Percentiles rank a stretch among this genome's conserved stretches.
These are phyloP conservation scores for Tenodera sinensis DNA, from an alignment of 2,888 invertebrate species.

Conservation along the genomic window DNA sequence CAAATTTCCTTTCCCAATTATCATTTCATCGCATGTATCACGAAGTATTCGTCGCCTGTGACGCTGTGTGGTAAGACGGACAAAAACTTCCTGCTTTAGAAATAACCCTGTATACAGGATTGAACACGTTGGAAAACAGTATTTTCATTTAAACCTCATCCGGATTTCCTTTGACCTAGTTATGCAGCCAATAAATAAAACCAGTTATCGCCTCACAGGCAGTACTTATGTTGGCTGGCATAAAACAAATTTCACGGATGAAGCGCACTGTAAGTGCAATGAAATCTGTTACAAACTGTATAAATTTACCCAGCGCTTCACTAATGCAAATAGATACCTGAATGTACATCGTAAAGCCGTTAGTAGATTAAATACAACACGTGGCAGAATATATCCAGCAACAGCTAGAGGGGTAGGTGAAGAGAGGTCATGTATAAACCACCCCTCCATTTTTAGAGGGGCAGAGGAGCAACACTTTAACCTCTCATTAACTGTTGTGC, in stretches of 20 bases:
- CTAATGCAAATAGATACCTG: not conserved
- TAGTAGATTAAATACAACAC: not conserved
- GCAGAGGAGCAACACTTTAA: not conserved
- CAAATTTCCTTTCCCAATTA: too few species aligned
- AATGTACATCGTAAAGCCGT: not conserved
- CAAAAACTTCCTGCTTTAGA: too few species aligned
- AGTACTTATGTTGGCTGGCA: too few species aligned
- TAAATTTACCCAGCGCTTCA: not conserved
- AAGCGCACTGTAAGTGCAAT: not conserved
- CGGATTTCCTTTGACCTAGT: too few species aligned
- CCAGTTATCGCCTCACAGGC: too few species aligned
- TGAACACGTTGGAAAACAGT: too few species aligned
- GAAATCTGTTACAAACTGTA: not conserved
- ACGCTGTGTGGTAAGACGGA: too few species aligned
- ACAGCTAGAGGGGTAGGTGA: not conserved
- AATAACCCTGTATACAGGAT: too few species aligned
- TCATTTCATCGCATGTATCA: too few species aligned
- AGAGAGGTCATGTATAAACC: not conserved
- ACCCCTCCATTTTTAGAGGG: not conserved
- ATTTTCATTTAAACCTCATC: too few species aligned
- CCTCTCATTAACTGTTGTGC: not conserved
- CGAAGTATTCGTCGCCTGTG: too few species aligned
- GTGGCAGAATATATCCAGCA: not conserved
- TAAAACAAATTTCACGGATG: not conserved
- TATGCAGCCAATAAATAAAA: too few species aligned